These are phyloP conservation scores for Drosophila insularis DNA, from an alignment of 1,140 invertebrate genomes.

Conservation along the genomic window DNA sequence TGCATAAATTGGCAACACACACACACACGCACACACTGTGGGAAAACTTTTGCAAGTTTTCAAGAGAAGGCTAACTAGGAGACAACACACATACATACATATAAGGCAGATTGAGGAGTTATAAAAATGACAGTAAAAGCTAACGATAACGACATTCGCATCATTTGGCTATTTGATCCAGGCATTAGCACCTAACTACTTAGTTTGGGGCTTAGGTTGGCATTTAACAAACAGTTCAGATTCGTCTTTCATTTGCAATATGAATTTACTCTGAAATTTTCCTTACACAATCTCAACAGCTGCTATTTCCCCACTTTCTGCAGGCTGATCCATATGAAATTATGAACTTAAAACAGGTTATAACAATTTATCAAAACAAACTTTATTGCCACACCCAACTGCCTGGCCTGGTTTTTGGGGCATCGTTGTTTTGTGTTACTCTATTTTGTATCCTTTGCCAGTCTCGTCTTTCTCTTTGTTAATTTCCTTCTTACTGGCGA, in stretches of 20 bases:
- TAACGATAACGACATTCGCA: slow-evolving; percentile 51
- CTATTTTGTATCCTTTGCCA: not conserved
- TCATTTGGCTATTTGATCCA: slow-evolving; percentile 35
- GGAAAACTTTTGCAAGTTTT: slow-evolving; percentile 31
- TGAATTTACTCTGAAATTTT: slow-evolving; percentile 54
- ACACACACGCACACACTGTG: not conserved
- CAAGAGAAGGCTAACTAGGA: slow-evolving; percentile 46
- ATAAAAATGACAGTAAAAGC: slow-evolving; percentile 53
- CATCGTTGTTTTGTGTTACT: not conserved
- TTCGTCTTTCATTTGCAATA: slow-evolving; percentile 54
- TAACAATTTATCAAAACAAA: slow-evolving; percentile 53
- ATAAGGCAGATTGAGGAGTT: slow-evolving; percentile 33
- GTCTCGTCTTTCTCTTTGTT: slow-evolving; percentile 28
- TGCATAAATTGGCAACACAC: slow-evolving; percentile 71
- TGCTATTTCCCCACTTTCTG: slow-evolving; percentile 51
- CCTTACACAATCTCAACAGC: slow-evolving; percentile 51
- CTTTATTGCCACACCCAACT: slow-evolving; percentile 60
- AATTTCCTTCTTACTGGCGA: slow-evolving; percentile 57
- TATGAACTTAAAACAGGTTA: slow-evolving; percentile 60
- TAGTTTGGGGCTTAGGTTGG: slow-evolving; percentile 11
- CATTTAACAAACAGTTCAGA: slow-evolving; percentile 1
- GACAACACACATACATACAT: slow-evolving; percentile 17
- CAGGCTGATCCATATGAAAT: slow-evolving; percentile 28
- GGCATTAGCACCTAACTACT: slow-evolving; percentile 68
- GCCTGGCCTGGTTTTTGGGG: slow-evolving; percentile 38